Evolutionary conservation across 2,888 invertebrate species (phyloP).

Genomic region (Vesta saturnalis): DNA sequence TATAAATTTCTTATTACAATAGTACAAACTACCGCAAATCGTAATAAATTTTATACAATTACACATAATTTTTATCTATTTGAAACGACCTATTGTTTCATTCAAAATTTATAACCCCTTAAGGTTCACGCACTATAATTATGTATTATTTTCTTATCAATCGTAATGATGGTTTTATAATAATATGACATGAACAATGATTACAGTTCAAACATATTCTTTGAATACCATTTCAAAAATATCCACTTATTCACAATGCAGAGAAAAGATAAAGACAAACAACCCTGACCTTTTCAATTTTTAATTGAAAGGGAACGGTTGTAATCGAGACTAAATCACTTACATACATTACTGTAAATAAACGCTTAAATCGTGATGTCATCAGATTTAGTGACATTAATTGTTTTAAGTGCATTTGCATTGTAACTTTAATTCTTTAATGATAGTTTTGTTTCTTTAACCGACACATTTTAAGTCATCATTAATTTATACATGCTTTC

Average conservation of each 20-base stretch:
- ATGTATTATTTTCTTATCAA: slow-evolving; percentile 11
- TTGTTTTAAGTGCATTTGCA: slow-evolving; percentile 1
- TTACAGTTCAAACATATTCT: too few species aligned
- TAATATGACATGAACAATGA: background rate
- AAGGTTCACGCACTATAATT: slow-evolving; percentile 8
- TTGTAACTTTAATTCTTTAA: background rate
- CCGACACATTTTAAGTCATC: background rate
- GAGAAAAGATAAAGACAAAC: too few species aligned
- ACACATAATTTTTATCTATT: slow-evolving; percentile 2
- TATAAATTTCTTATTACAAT: too few species aligned
- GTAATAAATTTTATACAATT: background rate
- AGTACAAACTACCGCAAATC: background rate
- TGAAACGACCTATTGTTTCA: slow-evolving; percentile 5
- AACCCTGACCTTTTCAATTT: background rate
- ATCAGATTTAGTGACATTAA: background rate
- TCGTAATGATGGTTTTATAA: background rate
- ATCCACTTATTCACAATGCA: too few species aligned
- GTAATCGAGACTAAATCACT: background rate
- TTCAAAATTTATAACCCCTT: slow-evolving; percentile 5
- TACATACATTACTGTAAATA: background rate
- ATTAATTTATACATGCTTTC: background rate
- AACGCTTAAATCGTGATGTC: slow-evolving; percentile 3
- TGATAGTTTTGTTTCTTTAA: too few species aligned
- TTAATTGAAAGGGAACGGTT: too few species aligned
- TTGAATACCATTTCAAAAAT: background rate